Evolutionary conservation across 1,140 invertebrate species (phyloP).

Genomic region (Trichomalopsis sarcophagae): DNA sequence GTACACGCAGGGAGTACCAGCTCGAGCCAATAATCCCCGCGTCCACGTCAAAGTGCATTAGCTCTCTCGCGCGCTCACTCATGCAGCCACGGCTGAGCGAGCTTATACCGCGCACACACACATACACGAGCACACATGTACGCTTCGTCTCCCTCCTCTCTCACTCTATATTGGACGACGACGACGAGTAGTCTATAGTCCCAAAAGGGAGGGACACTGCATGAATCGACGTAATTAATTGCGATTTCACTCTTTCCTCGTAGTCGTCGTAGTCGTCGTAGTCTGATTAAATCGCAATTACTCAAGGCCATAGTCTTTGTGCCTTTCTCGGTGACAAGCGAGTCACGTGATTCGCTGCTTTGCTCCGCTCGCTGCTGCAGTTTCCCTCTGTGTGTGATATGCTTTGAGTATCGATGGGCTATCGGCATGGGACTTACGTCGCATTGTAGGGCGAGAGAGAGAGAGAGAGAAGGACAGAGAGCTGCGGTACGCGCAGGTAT

Average conservation of each 20-base stretch:
- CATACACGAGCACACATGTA: too few species aligned
- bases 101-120: background rate
- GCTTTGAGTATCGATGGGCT: background rate
- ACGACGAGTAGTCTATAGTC: background rate
- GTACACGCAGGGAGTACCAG: background rate
- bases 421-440: background rate
- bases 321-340: background rate
- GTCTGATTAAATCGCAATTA: slow-evolving; percentile 30
- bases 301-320: slow-evolving; percentile 1
- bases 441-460: background rate
- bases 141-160: too few species aligned
- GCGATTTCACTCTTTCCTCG: slow-evolving; percentile 67
- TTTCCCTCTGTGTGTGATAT: too few species aligned
- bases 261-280: slow-evolving; percentile 51
- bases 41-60: slow-evolving; percentile 44
- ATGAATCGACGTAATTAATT: slow-evolving; percentile 65
- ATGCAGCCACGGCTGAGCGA: slow-evolving; percentile 3
- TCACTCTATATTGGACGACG: background rate
- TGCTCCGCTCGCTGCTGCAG: background rate
- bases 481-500: too few species aligned
- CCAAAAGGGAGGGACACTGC: background rate
- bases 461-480: too few species aligned
- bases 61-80: slow-evolving; percentile 8
- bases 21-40: slow-evolving; percentile 22
- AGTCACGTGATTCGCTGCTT: background rate